Base-by-base conservation (phyloP, 2,888 invertebrate genomes). In the Acrocyrtus sp. region DNA sequence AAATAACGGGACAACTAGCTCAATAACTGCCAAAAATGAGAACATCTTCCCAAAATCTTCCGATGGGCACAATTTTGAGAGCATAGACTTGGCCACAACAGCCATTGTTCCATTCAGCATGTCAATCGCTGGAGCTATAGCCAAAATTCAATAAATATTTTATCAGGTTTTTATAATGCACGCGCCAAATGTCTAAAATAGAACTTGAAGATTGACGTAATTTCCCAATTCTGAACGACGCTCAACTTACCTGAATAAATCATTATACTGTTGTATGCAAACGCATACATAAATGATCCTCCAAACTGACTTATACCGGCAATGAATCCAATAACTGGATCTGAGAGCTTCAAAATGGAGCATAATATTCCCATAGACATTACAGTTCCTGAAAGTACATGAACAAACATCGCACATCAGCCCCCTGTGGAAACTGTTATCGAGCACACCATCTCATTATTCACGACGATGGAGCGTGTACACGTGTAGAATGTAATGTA, bases 301-400 rank as follows among this genome's bases (percentile, higher is more conserved):
- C 93, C 85, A 72, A 94, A 93, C 85, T 94, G 94, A 82, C 94
- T 94, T 82, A 90, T 89, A 80, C 92, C 92, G 3, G 94, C 93
- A 84, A 94, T 89, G 1, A 93, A 90, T 22, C 94, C 94, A 45
- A 94, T 91, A n/a, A 94, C 87, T 0, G 93, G 92, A 82, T 94
- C 94, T 80, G 94, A 93, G 75, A 92, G 90, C 84, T 93, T 91
- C 74, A 94, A 84, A 68, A 90, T 84, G 82, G 94, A 92, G 80
- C 93, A 94, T 83, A 94, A 92, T 3, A 94, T 86, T 41, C 94
- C 93, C 43, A 94, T 93, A 0, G 93, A 92, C 24, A 79, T 6
- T 12, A 77, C 17, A 1, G 69, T 74, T 15, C 79, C 79, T 74
- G 24, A 17, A 62, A 67, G n/a, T n/a, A n/a, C n/a, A n/a, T n/a